Base-by-base conservation (phyloP, 2,888 invertebrate species). In the Lysandra coridon region DNA sequence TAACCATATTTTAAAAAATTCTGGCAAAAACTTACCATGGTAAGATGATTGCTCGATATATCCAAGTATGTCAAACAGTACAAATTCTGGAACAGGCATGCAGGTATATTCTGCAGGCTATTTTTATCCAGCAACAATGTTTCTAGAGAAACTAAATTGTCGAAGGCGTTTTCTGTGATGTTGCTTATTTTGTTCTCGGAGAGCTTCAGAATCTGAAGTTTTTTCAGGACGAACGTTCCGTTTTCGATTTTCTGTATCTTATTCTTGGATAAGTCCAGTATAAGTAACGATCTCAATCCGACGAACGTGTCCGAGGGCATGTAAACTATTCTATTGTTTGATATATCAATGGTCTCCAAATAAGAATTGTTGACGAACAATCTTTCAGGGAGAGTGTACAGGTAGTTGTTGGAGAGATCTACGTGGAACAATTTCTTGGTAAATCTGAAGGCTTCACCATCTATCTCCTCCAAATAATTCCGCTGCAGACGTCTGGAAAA, bases 241-340 rank as follows among this genome's bases (percentile, higher is more conserved):
- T 95, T 95, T 80, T 96, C 95, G 75, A 97, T 90, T 23, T 89
- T 91, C 78, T 95, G 95, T 82, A 97, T 92, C 84, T 94, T 93
- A 88, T 97, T 97, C 80, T 95, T 95, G 4, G 96, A 96, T 33
- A 97, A 89, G 89, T 97, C 97, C 80, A 98, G 90, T 85, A 97
- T 96, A 84, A 96, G 95, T 30, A 97, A 88, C 2, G 95, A 93
- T 10, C 90, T 88, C 44, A 97, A 90, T 4, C 95, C 95, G 0
- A 93, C 86, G 80, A 97, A 96, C 40, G 96, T 87, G 37, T 93
- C 94, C 40, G 95, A 94, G 0, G 96, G 96, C 76, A 97, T 89
- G 37, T 95, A 93, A 78, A 91, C 89, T 23, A 97, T 87, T 81
- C 94, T 92, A 85, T 97, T 97, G 83, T 96, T 95, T 0, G 97